Base-by-base conservation (phyloP, 1,140 invertebrate species). In the Drosophila saltans region DNA sequence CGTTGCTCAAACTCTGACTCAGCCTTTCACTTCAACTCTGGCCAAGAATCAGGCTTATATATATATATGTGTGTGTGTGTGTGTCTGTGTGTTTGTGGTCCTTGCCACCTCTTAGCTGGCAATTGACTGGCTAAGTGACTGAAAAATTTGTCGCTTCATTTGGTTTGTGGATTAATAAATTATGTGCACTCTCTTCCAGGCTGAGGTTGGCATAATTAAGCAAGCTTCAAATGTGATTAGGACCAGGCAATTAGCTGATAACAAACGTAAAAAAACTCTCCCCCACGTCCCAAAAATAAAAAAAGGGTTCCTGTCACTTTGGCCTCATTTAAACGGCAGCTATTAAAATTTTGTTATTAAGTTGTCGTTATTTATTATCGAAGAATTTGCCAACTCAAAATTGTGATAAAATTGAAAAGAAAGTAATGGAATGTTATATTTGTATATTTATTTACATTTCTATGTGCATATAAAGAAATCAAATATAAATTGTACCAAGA, bases 111-210 rank as follows among this genome's bases (percentile, higher is more conserved):
- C 9, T 26, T 10, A 75, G 36, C 11, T 66, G 65, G 68, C 75
- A 81, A 88, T 83, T 80, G 83, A 83, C 80, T 80, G 60, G 83
- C 70, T 73, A 83, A 88, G 84, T 83, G 84, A 72, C 66, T 74
- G 67, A 74, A 39, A 78, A 88, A 88, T 88, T 88, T 88, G 84
- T 80, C 84, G 83, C 83, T 79, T 78, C 84, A 88, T 88, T 88
- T 89, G 83, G 61, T 81, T 69, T 66, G 62, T 70, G 72, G 78
- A 77, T 88, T 89, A 88, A 88, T 88, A 75, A 88, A 89, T 88
- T 89, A 88, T 89, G 77, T 62, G 55, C 55, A 2, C 45, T 26
- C 26, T 59, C 41, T 57, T 33, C 33, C 26, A 77, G 66, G 64
- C 61, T 33, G 45, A 28, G 66, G 62, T 43, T 55, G 30, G 67